Evolutionary conservation across 2,888 invertebrate genomes (phyloP), one percentile per base, ranked within the genome.

Genomic region (Isoperla grammatica): DNA sequence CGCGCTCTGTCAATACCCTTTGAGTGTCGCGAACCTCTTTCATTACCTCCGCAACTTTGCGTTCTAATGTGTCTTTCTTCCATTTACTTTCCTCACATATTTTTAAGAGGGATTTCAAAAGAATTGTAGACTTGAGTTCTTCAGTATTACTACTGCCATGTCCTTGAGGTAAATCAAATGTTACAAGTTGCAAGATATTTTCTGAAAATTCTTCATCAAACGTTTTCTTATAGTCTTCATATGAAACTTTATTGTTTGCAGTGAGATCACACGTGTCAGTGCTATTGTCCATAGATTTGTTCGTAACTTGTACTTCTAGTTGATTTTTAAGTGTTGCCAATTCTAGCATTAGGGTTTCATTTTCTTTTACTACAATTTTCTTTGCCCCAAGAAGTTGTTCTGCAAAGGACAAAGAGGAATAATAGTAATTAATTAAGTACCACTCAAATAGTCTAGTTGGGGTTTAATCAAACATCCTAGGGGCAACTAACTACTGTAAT

Each of bases 11-110:
- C 29, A 29, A 29, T n/a, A 45, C 40, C 8, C 20, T 15, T 12
- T 60, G 54, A 2, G 45, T n/a, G 13, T 63, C 63, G 9, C 59
- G 39, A 22, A 57, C 9, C 13, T 63, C 60, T 23, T 61, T 63
- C 60, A 60, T 57, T 11, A 64, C 43, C 40, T 61, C 62, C 1
- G 61, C 46, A 1, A 64, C 65, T 61, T 72, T 72, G 64, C 71
- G 71, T 66, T 75, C 77, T 63, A 73, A 64, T 60, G 71, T 69
- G 13, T 73, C 74, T 60, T 72, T 72, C 64, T 73, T 74, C 72
- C 74, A 73, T 48, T 83, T 84, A 17, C 45, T 56, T 35, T 64
- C 64, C 4, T 56, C 40, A 15, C 49, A 55, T 48, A 57, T 45
- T 43, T 61, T 63, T 6, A 60, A 61, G 1, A 64, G 15, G 9